Conservation (phyloP, 2,888 invertebrate species). For the Megaustenia siamemsis region DNA sequence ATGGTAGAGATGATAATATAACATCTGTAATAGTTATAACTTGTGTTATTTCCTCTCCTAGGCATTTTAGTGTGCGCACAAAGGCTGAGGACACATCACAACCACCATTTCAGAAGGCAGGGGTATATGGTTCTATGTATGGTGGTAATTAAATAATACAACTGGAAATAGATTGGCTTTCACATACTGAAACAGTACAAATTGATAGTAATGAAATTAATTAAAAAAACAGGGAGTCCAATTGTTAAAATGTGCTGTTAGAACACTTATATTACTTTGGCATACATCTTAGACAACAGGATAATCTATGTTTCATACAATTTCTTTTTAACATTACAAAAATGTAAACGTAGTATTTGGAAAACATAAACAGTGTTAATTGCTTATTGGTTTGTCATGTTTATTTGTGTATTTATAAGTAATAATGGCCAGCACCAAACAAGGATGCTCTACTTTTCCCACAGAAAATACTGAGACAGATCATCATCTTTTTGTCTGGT, state of each 20-base stretch:
- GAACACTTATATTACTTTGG: not conserved
- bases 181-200: not conserved
- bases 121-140: slow-evolving; percentile 14
- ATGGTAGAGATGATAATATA: not conserved
- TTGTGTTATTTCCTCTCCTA: slow-evolving; percentile 12
- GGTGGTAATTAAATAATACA: slow-evolving; percentile 4
- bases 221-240: not conserved
- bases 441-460: too few relatives aligned
- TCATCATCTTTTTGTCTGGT: too few relatives aligned
- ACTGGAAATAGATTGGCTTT: not conserved
- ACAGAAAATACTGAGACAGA: too few relatives aligned
- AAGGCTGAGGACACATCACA: slow-evolving; percentile 46
- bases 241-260: not conserved
- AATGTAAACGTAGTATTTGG: too few relatives aligned
- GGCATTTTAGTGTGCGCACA: slow-evolving; percentile 33
- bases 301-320: too few relatives aligned
- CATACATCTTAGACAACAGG: not conserved
- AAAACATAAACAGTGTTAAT: too few relatives aligned
- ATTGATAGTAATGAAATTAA: not conserved
- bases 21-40: slow-evolving; percentile 20
- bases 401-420: too few relatives aligned
- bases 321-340: too few relatives aligned
- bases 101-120: slow-evolving; percentile 45
- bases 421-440: too few relatives aligned
- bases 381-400: too few relatives aligned